Evolutionary conservation across 2,888 invertebrate genomes (phyloP).

Genomic region (Tetragonula carbonaria): DNA sequence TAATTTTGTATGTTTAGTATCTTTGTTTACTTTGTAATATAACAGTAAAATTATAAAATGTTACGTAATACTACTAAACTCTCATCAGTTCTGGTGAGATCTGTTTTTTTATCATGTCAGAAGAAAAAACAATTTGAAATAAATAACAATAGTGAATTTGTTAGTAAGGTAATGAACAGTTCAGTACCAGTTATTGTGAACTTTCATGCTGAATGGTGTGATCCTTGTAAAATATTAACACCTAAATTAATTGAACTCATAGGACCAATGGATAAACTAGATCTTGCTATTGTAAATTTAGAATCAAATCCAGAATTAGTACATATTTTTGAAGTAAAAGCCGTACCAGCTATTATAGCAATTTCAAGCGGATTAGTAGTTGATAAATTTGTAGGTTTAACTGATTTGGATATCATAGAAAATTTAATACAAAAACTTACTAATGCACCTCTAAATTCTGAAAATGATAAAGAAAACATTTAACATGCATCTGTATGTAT

Average conservation of each 20-base stretch:
- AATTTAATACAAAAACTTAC: slow-evolving; percentile 89
- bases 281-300: slow-evolving; percentile 93
- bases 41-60: slow-evolving; percentile 75
- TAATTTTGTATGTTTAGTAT: slow-evolving; percentile 20
- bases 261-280: slow-evolving; percentile 89
- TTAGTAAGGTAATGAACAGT: slow-evolving; percentile 93
- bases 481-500: slow-evolving; percentile 8
- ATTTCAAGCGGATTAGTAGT: slow-evolving; percentile 93
- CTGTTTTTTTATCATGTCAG: slow-evolving; percentile 74
- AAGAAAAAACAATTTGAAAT: slow-evolving; percentile 84
- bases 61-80: slow-evolving; percentile 72
- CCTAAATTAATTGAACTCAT: slow-evolving; percentile 92
- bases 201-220: slow-evolving; percentile 96
- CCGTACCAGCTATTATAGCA: slow-evolving; percentile 93
- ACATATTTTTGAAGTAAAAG: slow-evolving; percentile 92
- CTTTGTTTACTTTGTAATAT: slow-evolving; percentile 12
- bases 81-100: slow-evolving; percentile 68
- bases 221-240: slow-evolving; percentile 94
- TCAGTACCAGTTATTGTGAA: slow-evolving; percentile 94
- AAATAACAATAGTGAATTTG: slow-evolving; percentile 91
- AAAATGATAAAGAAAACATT: slow-evolving; percentile 39
- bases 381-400: slow-evolving; percentile 95
- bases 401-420: slow-evolving; percentile 92
- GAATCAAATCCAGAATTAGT: slow-evolving; percentile 93
- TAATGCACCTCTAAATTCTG: slow-evolving; percentile 43